phyloP scores from a whole-genome alignment of 2,797 vertebrate species.

The Distichodus sexfasciatus region DNA sequence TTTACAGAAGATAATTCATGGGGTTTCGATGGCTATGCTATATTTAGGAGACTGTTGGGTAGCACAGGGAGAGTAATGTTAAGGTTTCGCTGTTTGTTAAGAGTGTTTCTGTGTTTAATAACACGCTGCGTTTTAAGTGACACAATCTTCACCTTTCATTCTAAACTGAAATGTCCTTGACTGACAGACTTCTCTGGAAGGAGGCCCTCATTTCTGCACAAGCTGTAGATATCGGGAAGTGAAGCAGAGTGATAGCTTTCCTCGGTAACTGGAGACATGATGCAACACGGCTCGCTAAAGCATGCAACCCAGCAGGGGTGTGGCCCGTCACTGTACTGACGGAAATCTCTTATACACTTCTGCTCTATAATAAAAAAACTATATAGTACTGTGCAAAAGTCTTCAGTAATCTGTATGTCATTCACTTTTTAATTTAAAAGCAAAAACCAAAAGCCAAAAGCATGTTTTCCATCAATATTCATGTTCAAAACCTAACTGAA shows the following conservation, averaged over 20 bases:
- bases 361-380: too few relatives aligned
- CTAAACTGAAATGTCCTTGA: conserved; percentile 1
- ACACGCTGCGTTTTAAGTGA: neutral
- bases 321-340: neutral
- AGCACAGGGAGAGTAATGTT: neutral
- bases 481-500: too few relatives aligned
- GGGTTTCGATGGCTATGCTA: neutral
- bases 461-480: too few relatives aligned
- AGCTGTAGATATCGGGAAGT: conserved; percentile 30
- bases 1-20: conserved; percentile 33
- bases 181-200: conserved; percentile 18
- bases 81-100: neutral
- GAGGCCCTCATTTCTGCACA: neutral
- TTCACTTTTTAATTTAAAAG: too few relatives aligned
- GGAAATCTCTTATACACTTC: neutral
- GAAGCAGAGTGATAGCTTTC: conserved; percentile 26
- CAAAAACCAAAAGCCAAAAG: too few relatives aligned
- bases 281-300: conserved; percentile 21
- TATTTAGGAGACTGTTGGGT: conserved; percentile 5
- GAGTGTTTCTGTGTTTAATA: neutral
- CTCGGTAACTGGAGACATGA: conserved; percentile 36
- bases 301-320: conserved; percentile 5
- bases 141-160: neutral
- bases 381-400: too few relatives aligned
- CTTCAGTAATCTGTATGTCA: too few relatives aligned